Percentiles rank a stretch among this genome's conserved stretches.
phyloP scores from a whole-genome alignment of 2,888 invertebrate genomes.

The Mayetiola destructor region DNA sequence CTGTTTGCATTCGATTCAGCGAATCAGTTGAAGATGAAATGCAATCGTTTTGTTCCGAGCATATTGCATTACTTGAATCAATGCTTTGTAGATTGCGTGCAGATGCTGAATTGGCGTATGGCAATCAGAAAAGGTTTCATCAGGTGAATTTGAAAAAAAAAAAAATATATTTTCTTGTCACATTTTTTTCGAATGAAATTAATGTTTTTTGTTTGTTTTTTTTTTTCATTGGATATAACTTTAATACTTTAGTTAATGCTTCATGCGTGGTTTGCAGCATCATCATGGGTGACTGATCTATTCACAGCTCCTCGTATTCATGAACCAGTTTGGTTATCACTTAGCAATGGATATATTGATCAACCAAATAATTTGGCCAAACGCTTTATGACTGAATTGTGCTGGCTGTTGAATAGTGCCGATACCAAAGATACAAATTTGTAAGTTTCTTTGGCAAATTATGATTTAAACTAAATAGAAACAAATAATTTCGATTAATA shows the following conservation, averaged over 20 bases:
- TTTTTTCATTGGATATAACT: too few relatives aligned
- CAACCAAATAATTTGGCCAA: slow-evolving; percentile 35
- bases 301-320: slow-evolving; percentile 50
- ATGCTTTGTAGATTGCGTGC: slow-evolving; percentile 55
- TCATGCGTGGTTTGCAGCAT: slow-evolving; percentile 35
- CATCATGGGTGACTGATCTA: slow-evolving; percentile 47
- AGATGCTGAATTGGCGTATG: slow-evolving; percentile 50
- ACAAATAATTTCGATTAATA: too few relatives aligned
- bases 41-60: slow-evolving; percentile 63
- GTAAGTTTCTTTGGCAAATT: slow-evolving; percentile 52
- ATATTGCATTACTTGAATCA: slow-evolving; percentile 58
- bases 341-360: slow-evolving; percentile 35
- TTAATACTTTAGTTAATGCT: slow-evolving; percentile 34
- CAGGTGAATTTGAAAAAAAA: slow-evolving; percentile 34
- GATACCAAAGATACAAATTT: slow-evolving; percentile 83
- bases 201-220: not conserved
- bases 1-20: slow-evolving; percentile 46
- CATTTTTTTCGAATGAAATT: not conserved
- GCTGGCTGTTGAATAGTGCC: slow-evolving; percentile 49
- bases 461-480: not conserved
- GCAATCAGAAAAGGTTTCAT: slow-evolving; percentile 35
- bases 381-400: slow-evolving; percentile 42
- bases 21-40: slow-evolving; percentile 46
- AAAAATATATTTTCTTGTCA: not conserved
- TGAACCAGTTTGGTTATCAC: slow-evolving; percentile 51